These are phyloP conservation scores for Galaxea fascicularis DNA, from an alignment of 92 coral and sea anemone species.

Conservation along the genomic window DNA sequence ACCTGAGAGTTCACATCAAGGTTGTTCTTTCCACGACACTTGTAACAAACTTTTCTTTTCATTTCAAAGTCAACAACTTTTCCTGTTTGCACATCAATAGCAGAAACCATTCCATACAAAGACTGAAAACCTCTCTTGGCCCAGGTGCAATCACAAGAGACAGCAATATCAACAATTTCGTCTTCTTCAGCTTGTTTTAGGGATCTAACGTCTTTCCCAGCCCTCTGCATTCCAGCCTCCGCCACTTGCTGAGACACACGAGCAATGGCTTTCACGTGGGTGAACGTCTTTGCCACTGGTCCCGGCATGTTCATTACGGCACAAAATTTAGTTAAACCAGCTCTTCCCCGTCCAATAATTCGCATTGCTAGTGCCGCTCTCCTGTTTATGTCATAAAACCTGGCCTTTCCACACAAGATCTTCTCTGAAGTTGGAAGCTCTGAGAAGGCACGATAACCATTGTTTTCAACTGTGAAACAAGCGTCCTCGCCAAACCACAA, in stretches of 20 bases:
- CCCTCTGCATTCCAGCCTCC: conserved; percentile 57
- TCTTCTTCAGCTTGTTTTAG: conserved; percentile 6
- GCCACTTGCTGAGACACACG: conserved; percentile 48
- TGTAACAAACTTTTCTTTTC: conserved; percentile 60
- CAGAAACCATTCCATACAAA: too few species aligned
- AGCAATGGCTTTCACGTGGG: conserved; percentile 31
- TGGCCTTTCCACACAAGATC: conserved; percentile 36
- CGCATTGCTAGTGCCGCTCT: conserved; percentile 48
- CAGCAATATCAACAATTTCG: conserved; percentile 28
- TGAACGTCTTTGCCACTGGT: conserved; percentile 27
- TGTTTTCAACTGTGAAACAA: conserved; percentile 43
- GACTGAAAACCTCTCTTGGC: too few species aligned
- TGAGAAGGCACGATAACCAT: conserved; percentile 36
- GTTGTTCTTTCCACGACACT: conserved; percentile 47
- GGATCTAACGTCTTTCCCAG: conserved; percentile 30
- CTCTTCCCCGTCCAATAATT: conserved; percentile 55
- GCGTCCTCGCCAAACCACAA: conserved; percentile 58
- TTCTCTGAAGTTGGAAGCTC: conserved; percentile 59
- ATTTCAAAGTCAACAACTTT: conserved; percentile 54
- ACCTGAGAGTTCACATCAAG: too few species aligned
- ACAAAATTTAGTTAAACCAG: too few species aligned
- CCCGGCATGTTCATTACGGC: conserved; percentile 62
- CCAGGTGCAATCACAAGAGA: conserved; percentile 65
- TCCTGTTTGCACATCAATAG: too few species aligned
- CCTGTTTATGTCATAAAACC: conserved; percentile 49